phyloP scores from a whole-genome alignment of 2,113 vertebrate species.

The Centropus unirufus region DNA sequence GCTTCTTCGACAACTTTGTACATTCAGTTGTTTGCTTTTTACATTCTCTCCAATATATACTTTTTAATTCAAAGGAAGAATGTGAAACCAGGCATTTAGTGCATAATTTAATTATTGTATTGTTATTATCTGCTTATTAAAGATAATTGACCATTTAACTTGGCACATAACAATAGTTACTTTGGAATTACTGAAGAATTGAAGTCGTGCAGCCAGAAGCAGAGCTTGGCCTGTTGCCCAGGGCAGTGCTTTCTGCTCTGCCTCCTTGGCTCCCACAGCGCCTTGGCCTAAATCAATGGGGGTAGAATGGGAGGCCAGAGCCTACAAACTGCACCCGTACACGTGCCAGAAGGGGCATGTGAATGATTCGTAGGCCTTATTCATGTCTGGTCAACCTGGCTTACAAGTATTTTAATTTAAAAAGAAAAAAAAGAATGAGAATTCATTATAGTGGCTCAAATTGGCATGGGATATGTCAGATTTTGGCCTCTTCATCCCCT shows the following conservation, averaged over 20 bases:
- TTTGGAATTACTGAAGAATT: constrained; percentile 49
- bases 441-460: neutral
- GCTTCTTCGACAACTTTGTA: neutral
- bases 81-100: constrained; percentile 36
- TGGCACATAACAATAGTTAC: constrained; percentile 40
- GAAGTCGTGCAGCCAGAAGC: constrained; percentile 37
- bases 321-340: too few species aligned
- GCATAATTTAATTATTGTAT: constrained; percentile 29
- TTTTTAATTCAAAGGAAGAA: constrained; percentile 22
- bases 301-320: neutral
- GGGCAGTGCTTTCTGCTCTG: neutral
- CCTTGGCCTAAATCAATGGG: neutral
- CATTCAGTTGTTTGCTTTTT: neutral
- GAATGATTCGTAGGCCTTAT: neutral
- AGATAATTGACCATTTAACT: constrained; percentile 54
- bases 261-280: neutral
- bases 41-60: constrained; percentile 6
- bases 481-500: neutral
- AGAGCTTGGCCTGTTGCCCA: constrained; percentile 40
- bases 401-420: neutral
- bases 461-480: neutral
- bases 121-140: constrained; percentile 61
- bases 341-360: neutral
- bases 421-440: neutral
- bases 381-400: neutral